Conservation (phyloP, 2,888 invertebrate genomes). For the Orthonychiurus folsomi region DNA sequence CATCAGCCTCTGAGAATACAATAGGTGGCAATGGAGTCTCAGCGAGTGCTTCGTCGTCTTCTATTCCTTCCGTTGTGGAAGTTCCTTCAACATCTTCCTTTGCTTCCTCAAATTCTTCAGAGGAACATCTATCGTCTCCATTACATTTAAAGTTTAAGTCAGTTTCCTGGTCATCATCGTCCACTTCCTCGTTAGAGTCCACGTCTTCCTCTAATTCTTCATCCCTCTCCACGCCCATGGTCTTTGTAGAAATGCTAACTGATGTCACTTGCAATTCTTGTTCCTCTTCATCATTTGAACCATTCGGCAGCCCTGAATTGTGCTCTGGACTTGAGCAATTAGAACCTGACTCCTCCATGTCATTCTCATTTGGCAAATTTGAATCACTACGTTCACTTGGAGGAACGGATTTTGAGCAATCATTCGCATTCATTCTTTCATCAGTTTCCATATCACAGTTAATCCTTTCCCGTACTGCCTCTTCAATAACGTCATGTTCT, state of each 20-base stretch:
- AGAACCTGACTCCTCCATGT: slow-evolving; percentile 12
- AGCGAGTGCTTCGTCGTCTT: slow-evolving; percentile 19
- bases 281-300: slow-evolving; percentile 7
- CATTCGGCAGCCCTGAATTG: not conserved
- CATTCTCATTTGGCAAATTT: slow-evolving; percentile 25
- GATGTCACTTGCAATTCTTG: slow-evolving; percentile 7
- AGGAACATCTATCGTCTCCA: slow-evolving; percentile 17
- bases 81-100: slow-evolving; percentile 21
- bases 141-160: not conserved
- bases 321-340: not conserved
- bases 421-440: slow-evolving; percentile 23
- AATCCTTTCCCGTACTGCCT: not conserved
- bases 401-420: slow-evolving; percentile 30
- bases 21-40: slow-evolving; percentile 15
- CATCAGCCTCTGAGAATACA: slow-evolving; percentile 16
- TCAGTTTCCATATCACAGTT: slow-evolving; percentile 12
- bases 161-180: slow-evolving; percentile 23
- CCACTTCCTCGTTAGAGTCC: slow-evolving; percentile 5
- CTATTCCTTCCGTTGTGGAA: slow-evolving; percentile 14
- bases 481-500: slow-evolving; percentile 14
- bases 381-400: slow-evolving; percentile 24
- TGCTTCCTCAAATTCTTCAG: slow-evolving; percentile 25
- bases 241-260: not conserved
- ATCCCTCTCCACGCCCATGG: not conserved
- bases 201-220: slow-evolving; percentile 10